Evolutionary conservation across 2,888 invertebrate species (phyloP).

Genomic region (Stenodema calcarata): DNA sequence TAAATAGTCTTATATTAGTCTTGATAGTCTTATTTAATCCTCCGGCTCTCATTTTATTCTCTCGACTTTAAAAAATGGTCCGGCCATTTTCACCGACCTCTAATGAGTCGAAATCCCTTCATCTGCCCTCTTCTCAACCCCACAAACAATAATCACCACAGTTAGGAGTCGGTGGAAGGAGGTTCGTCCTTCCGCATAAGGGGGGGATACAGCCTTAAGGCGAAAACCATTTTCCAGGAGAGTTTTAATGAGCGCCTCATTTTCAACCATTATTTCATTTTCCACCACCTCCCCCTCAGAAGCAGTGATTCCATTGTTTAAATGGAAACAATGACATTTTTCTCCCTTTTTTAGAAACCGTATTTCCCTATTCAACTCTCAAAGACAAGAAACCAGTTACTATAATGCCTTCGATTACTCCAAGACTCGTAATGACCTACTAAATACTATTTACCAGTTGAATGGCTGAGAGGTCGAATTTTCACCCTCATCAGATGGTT

Average conservation of each 20-base stretch:
- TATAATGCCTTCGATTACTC: neutral
- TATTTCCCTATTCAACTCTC: neutral
- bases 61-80: neutral
- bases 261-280: neutral
- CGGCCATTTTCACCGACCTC: neutral
- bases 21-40: too few relatives aligned
- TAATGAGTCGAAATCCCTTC: neutral
- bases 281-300: neutral
- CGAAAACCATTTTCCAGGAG: neutral
- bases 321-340: neutral
- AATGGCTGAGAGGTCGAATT: too few relatives aligned
- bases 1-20: too few relatives aligned
- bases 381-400: neutral
- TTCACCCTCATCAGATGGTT: too few relatives aligned
- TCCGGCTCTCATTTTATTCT: too few relatives aligned
- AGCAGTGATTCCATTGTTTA: neutral
- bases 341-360: neutral
- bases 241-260: neutral
- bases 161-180: neutral
- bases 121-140: neutral
- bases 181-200: neutral
- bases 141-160: neutral
- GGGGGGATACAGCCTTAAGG: neutral
- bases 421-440: too few relatives aligned
- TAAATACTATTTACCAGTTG: too few relatives aligned